Base-by-base conservation (phyloP, 2,797 vertebrate species). In the Uromys caudimaculatus region DNA sequence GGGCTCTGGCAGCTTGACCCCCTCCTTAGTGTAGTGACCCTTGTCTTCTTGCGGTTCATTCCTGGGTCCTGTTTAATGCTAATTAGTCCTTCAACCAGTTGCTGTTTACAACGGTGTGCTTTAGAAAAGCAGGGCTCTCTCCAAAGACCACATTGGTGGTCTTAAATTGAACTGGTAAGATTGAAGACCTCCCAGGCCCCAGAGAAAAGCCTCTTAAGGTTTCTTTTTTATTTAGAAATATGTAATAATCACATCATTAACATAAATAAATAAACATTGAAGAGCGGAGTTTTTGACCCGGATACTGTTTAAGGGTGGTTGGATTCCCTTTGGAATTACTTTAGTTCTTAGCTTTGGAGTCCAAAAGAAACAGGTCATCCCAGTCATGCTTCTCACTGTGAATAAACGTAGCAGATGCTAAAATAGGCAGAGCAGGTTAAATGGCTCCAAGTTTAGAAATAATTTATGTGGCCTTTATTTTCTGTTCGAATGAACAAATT, bases 1-100 rank as follows among this genome's bases (percentile, higher is more conserved):
- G 94, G 96, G 83, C 97, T 98, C 96, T 96, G 98, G 97, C 97
- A 97, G 97, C 97, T 97, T 98, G 98, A 98, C 98, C 98, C 14
- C 16, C 93, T 95, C 98, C 98, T 98, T 97, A 97, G 97, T 98
- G 93, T 97, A 97, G 85, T 98, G 98, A 98, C 98, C 98, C 97
- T 98, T 95, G 92, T 97, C 97, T 94, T 96, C 97, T 98, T 98
- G 98, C 96, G 98, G 94, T 98, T 99, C 97, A 95, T 95, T 96
- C 96, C 97, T 97, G 97, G 97, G 92, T 98, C 98, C 98, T 98
- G 98, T 98, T 98, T 98, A 97, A 98, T 99, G 98, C 98, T 99
- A 99, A 99, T 99, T 98, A 98, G 98, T 91, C 64, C 95, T 97
- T 96, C 95, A 94, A 91, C 97, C 95, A 86, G 97, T 97, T 98